phyloP scores from a whole-genome alignment of 2,113 vertebrate species.

The Lanius ludovicianus region DNA sequence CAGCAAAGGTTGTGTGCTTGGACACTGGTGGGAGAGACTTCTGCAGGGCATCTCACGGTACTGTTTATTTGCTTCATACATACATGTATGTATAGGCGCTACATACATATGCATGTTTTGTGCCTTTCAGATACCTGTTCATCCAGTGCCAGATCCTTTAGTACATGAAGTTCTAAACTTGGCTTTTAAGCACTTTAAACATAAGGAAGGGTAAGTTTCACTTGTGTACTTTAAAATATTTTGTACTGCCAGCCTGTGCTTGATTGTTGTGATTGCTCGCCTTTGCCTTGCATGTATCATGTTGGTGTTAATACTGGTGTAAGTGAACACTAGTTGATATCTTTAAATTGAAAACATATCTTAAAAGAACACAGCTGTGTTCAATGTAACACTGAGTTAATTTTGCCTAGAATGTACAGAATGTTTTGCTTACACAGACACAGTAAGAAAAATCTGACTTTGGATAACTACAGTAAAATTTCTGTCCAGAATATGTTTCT shows the following conservation, averaged over 20 bases:
- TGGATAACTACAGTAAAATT: neutral
- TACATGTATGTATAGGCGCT: neutral
- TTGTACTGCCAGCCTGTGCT: neutral
- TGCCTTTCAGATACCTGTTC: constrained; percentile 93
- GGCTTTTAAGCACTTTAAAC: constrained; percentile 99
- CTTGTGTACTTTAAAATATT: neutral
- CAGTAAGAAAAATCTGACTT: neutral
- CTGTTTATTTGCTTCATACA: neutral
- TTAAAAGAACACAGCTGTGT: neutral
- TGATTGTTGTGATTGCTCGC: neutral
- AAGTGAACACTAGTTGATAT: neutral
- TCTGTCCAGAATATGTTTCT: neutral
- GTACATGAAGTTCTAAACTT: constrained; percentile 99
- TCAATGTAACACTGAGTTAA: neutral
- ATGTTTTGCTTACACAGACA: neutral
- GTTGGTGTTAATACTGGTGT: neutral
- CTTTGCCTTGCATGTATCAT: neutral
- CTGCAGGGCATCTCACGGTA: neutral
- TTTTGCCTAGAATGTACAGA: neutral
- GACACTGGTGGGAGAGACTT: neutral
- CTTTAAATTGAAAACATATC: neutral
- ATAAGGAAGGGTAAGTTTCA: constrained; percentile 93
- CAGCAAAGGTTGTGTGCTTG: neutral
- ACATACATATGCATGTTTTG: neutral
- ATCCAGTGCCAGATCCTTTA: constrained; percentile 98